Evolutionary conservation across 2,113 vertebrate genomes (phyloP).

Genomic region (Microtus montanus): DNA sequence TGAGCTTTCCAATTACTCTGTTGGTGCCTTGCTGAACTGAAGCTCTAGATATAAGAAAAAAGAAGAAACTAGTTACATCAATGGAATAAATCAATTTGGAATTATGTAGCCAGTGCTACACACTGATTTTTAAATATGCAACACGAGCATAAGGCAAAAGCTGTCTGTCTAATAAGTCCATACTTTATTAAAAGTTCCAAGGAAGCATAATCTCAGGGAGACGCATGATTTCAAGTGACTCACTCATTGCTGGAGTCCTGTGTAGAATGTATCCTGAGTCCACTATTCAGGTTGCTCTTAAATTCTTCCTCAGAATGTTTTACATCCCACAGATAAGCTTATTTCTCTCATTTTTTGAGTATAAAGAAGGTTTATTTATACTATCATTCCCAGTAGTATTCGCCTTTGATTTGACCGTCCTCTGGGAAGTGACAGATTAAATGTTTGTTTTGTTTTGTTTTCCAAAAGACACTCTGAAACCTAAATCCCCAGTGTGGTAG

Average conservation of each 20-base stretch:
- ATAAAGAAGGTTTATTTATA: neutral
- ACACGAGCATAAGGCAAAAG: neutral
- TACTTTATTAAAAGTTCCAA: neutral
- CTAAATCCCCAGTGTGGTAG: neutral
- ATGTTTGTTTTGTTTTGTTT: neutral
- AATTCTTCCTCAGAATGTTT: neutral
- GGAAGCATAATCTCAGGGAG: neutral
- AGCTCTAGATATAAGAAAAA: neutral
- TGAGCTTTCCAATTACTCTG: neutral
- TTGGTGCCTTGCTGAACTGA: neutral
- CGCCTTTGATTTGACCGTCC: neutral
- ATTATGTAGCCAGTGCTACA: neutral
- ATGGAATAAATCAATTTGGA: conserved; percentile 24
- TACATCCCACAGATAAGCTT: neutral
- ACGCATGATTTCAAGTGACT: neutral
- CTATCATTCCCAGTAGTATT: neutral
- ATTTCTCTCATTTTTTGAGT: neutral
- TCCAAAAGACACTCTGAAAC: neutral
- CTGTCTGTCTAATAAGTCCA: neutral
- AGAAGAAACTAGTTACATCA: neutral
- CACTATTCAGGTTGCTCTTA: neutral
- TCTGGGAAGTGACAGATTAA: neutral
- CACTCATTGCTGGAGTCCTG: neutral
- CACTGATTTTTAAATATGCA: conserved; percentile 3
- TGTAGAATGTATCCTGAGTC: neutral